Base-by-base conservation (phyloP, 2,113 vertebrate species). In the Numenius arquata region DNA sequence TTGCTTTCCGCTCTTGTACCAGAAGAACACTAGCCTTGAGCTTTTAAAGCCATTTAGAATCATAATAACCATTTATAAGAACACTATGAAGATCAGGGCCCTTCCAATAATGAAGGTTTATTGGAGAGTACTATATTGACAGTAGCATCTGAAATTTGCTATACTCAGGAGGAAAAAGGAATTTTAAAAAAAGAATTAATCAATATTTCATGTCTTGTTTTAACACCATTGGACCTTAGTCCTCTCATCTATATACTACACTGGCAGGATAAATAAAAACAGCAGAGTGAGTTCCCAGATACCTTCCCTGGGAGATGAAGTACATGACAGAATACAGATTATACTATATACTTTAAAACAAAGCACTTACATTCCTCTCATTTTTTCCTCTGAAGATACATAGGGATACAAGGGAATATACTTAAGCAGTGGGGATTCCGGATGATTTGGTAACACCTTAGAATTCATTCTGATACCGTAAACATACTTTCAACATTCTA, bases 141-240 rank as follows among this genome's bases (percentile, higher is more conserved):
- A 95, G 78, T 34, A 84, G 79, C 72, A 86, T 97, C 91, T 97
- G 93, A 97, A 97, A 95, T 95, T 89, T 95, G 66, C 94, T 95
- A 82, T 76, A 95, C 89, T 96, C 91, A 77, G 87, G 92, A 97
- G 95, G 85, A 96, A 97, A 97, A 95, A 61, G 19, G 85, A 97
- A 88, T 96, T 96, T 85, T 14, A 30, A 95, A 95, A 95, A 96
- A 94, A 94, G 87, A 96, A 90, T 97, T 97, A 95, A 97, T 98
- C 97, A 97, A 97, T 98, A 97, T 96, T 97, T 97, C 94, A 96
- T 95, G 96, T 96, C 95, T 97, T 97, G 77, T 97, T 98, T 98
- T 97, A 98, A 97, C 91, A 97, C 91, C 80, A 88, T 68, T 96
- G 96, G 94, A 97, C 90, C 88, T 97, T 91, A 87, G 81, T 93